phyloP scores from a whole-genome alignment of 2,888 invertebrate species.

The Pachliopta kotzebuea region DNA sequence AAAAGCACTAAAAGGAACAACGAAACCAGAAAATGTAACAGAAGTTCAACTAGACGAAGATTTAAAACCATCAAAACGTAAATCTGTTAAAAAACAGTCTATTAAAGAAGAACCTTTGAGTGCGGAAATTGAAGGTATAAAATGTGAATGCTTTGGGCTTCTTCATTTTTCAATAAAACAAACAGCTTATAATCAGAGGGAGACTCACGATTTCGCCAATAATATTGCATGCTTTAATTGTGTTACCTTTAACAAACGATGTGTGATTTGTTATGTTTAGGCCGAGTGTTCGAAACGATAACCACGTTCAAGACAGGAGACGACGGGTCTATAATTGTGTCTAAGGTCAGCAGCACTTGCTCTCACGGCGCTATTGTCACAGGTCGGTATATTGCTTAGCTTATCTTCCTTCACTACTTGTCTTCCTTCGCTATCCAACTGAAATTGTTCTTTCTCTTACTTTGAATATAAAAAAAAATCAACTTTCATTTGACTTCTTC shows the following conservation, averaged over 20 bases:
- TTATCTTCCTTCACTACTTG: slow-evolving; percentile 47
- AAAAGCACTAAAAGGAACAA: slow-evolving; percentile 52
- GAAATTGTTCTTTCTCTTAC: slow-evolving; percentile 34
- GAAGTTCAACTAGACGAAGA: slow-evolving; percentile 61
- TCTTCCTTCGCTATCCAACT: slow-evolving; percentile 11
- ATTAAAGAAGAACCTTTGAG: slow-evolving; percentile 67
- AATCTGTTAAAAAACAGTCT: slow-evolving; percentile 67
- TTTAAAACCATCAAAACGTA: slow-evolving; percentile 62
- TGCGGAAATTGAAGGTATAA: slow-evolving; percentile 77
- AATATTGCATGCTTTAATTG: slow-evolving; percentile 71
- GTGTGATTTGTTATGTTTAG: slow-evolving; percentile 79
- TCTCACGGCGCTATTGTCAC: slow-evolving; percentile 82
- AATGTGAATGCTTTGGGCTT: slow-evolving; percentile 61
- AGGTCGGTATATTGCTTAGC: slow-evolving; percentile 80
- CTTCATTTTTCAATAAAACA: slow-evolving; percentile 43
- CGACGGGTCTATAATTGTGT: slow-evolving; percentile 71
- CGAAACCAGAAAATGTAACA: slow-evolving; percentile 61
- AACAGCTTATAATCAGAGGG: slow-evolving; percentile 68
- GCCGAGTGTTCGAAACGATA: slow-evolving; percentile 78
- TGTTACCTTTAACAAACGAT: slow-evolving; percentile 69
- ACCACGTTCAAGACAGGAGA: slow-evolving; percentile 76
- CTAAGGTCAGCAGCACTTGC: slow-evolving; percentile 82
- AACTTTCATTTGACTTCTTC: slow-evolving; percentile 34
- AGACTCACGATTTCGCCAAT: slow-evolving; percentile 55
- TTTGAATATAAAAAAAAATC: slow-evolving; percentile 14